Conservation (phyloP, 2,888 invertebrate genomes). For the Tetanocera ferruginea region DNA sequence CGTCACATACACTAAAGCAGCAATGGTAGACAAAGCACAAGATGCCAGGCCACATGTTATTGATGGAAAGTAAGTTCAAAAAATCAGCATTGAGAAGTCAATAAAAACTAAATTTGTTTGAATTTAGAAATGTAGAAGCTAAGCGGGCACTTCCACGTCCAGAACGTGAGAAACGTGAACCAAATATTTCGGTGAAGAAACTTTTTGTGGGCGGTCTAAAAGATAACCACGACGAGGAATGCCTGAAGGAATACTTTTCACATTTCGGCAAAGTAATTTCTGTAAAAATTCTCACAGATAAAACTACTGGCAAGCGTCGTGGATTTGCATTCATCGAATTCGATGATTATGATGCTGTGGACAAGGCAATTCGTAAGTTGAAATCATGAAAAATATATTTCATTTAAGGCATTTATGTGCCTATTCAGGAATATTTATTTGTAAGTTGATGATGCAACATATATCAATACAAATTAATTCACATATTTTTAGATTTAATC, state of each 20-base stretch:
- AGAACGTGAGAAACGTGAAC: slow-evolving; percentile 91
- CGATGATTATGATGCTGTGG: slow-evolving; percentile 97
- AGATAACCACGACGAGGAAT: slow-evolving; percentile 92
- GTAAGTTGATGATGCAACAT: no score
- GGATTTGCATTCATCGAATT: slow-evolving; percentile 98
- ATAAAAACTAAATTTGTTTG: neutral
- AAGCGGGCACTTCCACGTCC: slow-evolving; percentile 95
- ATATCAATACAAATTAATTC: no score
- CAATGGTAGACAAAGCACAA: slow-evolving; percentile 97
- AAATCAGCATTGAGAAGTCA: neutral
- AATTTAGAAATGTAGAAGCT: slow-evolving; percentile 86
- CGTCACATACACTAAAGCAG: slow-evolving; percentile 92
- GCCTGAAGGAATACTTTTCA: slow-evolving; percentile 85
- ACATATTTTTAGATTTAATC: no score
- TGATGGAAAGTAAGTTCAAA: slow-evolving; percentile 80
- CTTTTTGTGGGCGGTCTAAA: slow-evolving; percentile 94
- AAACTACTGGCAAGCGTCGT: slow-evolving; percentile 91
- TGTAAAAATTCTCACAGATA: slow-evolving; percentile 90
- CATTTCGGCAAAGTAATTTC: slow-evolving; percentile 86
- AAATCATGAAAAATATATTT: no score
- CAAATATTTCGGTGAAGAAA: slow-evolving; percentile 93
- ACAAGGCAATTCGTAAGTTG: slow-evolving; percentile 93
- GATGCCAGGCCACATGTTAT: slow-evolving; percentile 89
- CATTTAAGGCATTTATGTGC: no score
- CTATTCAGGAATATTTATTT: no score